Evolutionary conservation across 2,888 invertebrate genomes (phyloP), one percentile per base, ranked within the genome.

Genomic region (Sclerodermus sp.): DNA sequence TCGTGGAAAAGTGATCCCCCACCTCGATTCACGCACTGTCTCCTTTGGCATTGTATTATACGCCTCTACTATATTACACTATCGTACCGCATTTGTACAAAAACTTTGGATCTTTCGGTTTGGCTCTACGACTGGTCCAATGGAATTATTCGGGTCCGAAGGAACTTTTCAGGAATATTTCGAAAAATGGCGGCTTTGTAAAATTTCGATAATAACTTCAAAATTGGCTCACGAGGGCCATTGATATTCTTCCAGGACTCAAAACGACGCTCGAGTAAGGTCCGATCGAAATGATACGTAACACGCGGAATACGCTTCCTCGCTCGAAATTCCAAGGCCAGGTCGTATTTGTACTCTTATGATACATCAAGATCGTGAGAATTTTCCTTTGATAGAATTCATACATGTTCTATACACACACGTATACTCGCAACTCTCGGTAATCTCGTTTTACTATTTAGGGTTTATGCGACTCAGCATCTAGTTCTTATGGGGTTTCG

Each of bases 41-140:
- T 49, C 44, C 34, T 30, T 47, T 32, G 16, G 45, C 49, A 52
- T 54, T 58, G 50, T 55, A 57, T 47, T 49, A 55, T 55, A 49
- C 32, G 50, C 48, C 49, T n/a, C n/a, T 51, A 37, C 34, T 36
- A 38, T 23, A 42, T 32, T 13, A n/a, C 34, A 12, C 13, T 34
- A 8, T 8, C 12, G 3, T 34, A 34, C 13, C 34, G 10, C 34
- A 34, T n/a, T 34, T 34, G 34, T 34, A 34, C 34, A 34, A 34
- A 34, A 12, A 9, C 6, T 12, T 34, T 12, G 34, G 6, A 12
- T n/a, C 12, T 8, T 34, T 34, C 34, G 13, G 4, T 4, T 34
- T n/a, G 10, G 34, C n/a, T 13, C 34, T 13, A 12, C 4, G 34
- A n/a, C 4, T 34, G 34, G 12, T 34, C 34, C n/a, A 34, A n/a